phyloP scores from a whole-genome alignment of 2,797 vertebrate genomes.

The Kryptolebias ocellatus region DNA sequence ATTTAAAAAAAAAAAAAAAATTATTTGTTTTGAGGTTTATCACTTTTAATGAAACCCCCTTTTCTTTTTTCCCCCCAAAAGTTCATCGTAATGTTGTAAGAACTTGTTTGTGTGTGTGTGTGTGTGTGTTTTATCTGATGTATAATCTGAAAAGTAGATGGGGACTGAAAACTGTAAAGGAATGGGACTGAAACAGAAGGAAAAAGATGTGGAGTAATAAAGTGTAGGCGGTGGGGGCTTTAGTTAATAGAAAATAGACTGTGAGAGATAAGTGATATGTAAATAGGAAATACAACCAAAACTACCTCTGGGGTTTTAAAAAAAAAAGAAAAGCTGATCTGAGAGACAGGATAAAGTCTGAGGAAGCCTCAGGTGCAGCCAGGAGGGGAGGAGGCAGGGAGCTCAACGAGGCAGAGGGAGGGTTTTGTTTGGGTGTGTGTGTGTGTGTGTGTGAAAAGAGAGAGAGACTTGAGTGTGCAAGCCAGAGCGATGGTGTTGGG shows the following conservation, averaged over 20 bases:
- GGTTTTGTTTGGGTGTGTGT: slow-evolving; percentile 29
- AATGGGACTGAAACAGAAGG: slow-evolving; percentile 10
- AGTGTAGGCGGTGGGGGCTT: slow-evolving; percentile 4
- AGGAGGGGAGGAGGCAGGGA: slow-evolving; percentile 70
- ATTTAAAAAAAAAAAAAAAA: background rate
- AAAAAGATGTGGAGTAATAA: background rate
- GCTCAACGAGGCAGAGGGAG: slow-evolving; percentile 49
- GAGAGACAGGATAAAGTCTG: slow-evolving; percentile 70
- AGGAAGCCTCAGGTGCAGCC: slow-evolving; percentile 88
- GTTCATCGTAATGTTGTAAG: background rate
- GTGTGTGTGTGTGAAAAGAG: slow-evolving; percentile 42
- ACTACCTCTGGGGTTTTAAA: slow-evolving; percentile 77
- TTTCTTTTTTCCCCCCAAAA: background rate
- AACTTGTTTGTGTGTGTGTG: background rate
- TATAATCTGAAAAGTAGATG: slow-evolving; percentile 9
- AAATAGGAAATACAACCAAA: slow-evolving; percentile 82
- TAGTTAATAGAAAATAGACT: slow-evolving; percentile 62
- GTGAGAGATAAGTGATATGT: slow-evolving; percentile 73
- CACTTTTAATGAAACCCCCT: background rate
- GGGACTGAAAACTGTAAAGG: slow-evolving; percentile 10
- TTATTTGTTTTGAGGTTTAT: background rate
- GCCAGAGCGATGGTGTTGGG: slow-evolving; percentile 64
- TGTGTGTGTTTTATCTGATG: background rate
- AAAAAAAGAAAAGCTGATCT: slow-evolving; percentile 47
- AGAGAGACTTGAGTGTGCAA: slow-evolving; percentile 63